phyloP scores from a whole-genome alignment of 2,113 vertebrate genomes.

The Herpetotheres cachinnans region DNA sequence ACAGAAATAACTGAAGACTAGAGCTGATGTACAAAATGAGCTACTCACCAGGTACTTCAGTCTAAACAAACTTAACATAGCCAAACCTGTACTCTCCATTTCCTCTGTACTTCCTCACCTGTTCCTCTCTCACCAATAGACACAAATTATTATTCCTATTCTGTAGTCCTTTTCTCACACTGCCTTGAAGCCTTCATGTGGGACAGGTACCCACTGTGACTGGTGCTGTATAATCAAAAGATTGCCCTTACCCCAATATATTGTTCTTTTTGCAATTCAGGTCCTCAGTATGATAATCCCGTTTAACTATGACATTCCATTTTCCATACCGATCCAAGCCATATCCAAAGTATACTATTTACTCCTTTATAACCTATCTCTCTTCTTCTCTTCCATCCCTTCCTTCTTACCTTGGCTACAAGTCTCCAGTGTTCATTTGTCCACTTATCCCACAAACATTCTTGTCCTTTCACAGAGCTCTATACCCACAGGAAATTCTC shows the following conservation, averaged over 20 bases:
- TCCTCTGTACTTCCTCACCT: background rate
- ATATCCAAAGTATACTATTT: background rate
- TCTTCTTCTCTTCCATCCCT: background rate
- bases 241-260: background rate
- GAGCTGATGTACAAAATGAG: background rate
- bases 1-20: background rate
- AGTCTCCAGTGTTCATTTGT: background rate
- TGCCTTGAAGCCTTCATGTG: background rate
- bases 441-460: background rate
- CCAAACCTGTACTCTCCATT: background rate
- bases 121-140: background rate
- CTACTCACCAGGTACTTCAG: background rate
- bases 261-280: background rate
- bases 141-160: background rate
- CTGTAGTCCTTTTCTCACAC: background rate
- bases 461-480: background rate
- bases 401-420: background rate
- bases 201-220: background rate
- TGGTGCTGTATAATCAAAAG: background rate
- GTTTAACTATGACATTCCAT: background rate
- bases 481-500: background rate
- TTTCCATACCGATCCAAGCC: background rate
- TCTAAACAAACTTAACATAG: background rate
- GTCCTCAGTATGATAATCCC: background rate
- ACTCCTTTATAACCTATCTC: background rate